Evolutionary conservation across 2,888 invertebrate species (phyloP).

Genomic region (Eilema sororculum): DNA sequence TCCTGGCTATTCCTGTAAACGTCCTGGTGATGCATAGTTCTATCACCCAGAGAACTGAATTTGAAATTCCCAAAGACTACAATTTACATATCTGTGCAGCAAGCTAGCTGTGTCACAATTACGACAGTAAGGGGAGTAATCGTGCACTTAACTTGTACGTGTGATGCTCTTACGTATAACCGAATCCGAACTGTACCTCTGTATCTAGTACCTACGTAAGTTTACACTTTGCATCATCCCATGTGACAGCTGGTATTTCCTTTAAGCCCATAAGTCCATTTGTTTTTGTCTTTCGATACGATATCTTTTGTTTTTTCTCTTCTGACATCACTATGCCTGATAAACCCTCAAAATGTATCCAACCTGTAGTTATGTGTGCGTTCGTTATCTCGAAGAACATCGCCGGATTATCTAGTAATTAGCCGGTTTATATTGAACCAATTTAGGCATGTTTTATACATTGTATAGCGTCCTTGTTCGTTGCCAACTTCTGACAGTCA

Average conservation of each 20-base stretch:
- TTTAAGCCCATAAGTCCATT: background rate
- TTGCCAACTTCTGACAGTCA: conserved; percentile 43
- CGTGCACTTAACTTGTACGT: background rate
- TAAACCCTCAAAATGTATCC: conserved; percentile 14
- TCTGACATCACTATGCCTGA: conserved; percentile 15
- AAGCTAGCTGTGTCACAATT: background rate
- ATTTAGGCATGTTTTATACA: conserved; percentile 29
- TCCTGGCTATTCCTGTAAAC: background rate
- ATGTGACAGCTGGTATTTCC: conserved; percentile 9
- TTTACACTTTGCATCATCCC: background rate
- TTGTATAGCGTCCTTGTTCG: conserved; percentile 43
- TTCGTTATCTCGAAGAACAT: conserved; percentile 29
- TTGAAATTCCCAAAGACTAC: background rate
- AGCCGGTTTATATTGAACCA: conserved; percentile 26
- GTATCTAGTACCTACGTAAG: background rate
- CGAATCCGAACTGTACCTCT: background rate
- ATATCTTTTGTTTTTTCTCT: conserved; percentile 6
- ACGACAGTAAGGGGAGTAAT: background rate
- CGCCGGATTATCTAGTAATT: conserved; percentile 37
- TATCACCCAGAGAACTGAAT: background rate
- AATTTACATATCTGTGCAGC: background rate
- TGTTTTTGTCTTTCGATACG: conserved; percentile 9
- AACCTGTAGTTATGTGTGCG: background rate
- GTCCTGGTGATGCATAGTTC: background rate
- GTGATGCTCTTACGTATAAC: background rate